Base-by-base conservation (phyloP, 2,797 vertebrate species). In the Leptoclinus maculatus region DNA sequence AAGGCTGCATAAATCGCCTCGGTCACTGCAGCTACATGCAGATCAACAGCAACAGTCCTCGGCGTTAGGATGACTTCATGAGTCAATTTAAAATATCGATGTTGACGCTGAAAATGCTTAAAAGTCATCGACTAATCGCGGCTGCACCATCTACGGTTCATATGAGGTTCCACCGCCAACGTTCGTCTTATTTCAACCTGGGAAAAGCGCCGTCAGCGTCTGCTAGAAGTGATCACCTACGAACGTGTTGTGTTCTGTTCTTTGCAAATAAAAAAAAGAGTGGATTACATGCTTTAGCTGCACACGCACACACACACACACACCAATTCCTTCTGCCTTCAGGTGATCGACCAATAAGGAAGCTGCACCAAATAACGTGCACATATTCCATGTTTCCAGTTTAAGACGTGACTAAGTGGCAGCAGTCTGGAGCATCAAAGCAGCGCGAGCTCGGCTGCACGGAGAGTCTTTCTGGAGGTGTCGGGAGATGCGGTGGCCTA, bases 401-500 rank as follows among this genome's bases (percentile, higher is more conserved):
- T 83, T 65, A 39, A 66, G 82, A 78, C 12, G 56, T 0, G 4
- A 7, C 58, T 76, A 25, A 59, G 32, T 21, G 69, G 0, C 4
- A 8, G 29, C 76, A 14, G 29, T 38, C 17, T 47, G 63, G 43
- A 60, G 51, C 27, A 53, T 62, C 69, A 17, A 66, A 19, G 76
- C 57, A 36, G 21, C 76, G n/a, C 1, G 47, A 36, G 21, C 80
- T 25, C 0, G 47, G 53, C 41, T 49, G 38, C 29, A 12, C 29
- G 66, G 39, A 39, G 45, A 59, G 56, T 19, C 11, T 57, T 71
- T 79, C 69, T 73, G 73, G 80, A 73, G 71, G 66, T 81, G 72
- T 89, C 67, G 74, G 79, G 56, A 84, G 81, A 73, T 64, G 70
- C 73, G 32, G 54, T 84, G 86, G 83, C 84, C 85, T 87, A 87